Conservation (phyloP, 2,888 invertebrate genomes). For the Baronia brevicornis region DNA sequence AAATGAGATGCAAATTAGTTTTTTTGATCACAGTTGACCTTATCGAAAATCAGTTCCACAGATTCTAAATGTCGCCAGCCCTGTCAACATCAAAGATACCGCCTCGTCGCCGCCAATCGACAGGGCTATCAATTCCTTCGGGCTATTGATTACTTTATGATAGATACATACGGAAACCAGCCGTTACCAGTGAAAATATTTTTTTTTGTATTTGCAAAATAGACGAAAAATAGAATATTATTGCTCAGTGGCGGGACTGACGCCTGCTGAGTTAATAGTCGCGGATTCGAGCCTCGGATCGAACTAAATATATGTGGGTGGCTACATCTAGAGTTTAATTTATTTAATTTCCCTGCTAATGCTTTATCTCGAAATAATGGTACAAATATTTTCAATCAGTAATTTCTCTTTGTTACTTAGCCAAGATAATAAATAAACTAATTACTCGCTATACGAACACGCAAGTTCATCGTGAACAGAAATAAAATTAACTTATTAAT, state of each 20-base stretch:
- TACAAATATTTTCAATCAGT: not conserved
- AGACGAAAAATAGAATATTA: slow-evolving; percentile 5
- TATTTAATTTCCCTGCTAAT: not conserved
- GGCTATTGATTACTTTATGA: slow-evolving; percentile 22
- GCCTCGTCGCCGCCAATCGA: slow-evolving; percentile 27
- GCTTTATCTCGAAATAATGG: not conserved
- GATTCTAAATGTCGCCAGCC: slow-evolving; percentile 19
- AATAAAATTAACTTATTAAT: slow-evolving; percentile 1
- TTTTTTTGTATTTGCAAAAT: slow-evolving; percentile 6
- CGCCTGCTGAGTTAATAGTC: slow-evolving; percentile 1
- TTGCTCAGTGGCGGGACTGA: slow-evolving; percentile 8
- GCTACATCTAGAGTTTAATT: too few relatives aligned
- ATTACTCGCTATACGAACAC: slow-evolving; percentile 3
- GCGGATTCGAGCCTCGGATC: too few relatives aligned
- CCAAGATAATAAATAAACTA: too few relatives aligned
- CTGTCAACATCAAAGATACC: slow-evolving; percentile 30
- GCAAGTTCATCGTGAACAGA: slow-evolving; percentile 3
- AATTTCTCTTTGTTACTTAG: not conserved
- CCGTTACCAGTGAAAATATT: slow-evolving; percentile 14
- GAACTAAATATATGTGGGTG: too few relatives aligned
- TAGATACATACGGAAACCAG: slow-evolving; percentile 5
- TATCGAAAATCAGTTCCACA: slow-evolving; percentile 1
- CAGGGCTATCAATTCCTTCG: slow-evolving; percentile 20
- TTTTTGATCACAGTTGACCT: slow-evolving; percentile 2
- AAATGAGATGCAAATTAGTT: slow-evolving; percentile 2